A percentile compares a stretch with the other conserved stretches of the same genome.
phyloP scores from a whole-genome alignment of 2,113 vertebrate species.

The Lepus timidus region DNA sequence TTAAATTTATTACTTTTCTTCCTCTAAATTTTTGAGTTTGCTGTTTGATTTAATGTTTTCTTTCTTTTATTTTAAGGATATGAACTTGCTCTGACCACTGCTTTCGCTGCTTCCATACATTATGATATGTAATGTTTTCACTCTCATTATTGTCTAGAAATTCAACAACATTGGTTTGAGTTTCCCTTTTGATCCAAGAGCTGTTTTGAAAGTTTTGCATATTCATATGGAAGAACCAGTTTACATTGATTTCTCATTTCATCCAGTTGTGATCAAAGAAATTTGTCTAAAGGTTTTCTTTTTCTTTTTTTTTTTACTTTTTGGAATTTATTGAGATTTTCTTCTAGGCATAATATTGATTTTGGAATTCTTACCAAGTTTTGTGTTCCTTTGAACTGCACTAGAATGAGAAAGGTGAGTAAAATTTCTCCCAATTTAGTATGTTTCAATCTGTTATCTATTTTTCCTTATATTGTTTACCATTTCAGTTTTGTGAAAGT shows the following conservation, averaged over 20 bases:
- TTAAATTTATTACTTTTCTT: slow-evolving; percentile 52
- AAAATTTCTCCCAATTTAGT: slow-evolving; percentile 55
- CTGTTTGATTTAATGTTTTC: slow-evolving; percentile 22
- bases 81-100: slow-evolving; percentile 12
- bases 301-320: neutral
- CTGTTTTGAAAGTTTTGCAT: slow-evolving; percentile 28
- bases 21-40: slow-evolving; percentile 24
- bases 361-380: neutral
- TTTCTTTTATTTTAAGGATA: neutral
- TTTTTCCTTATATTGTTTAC: slow-evolving; percentile 22
- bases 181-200: slow-evolving; percentile 45
- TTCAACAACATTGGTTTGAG: slow-evolving; percentile 35
- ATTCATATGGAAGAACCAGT: slow-evolving; percentile 36
- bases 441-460: slow-evolving; percentile 33
- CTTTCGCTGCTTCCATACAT: slow-evolving; percentile 32
- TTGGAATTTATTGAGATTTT: slow-evolving; percentile 59
- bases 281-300: neutral
- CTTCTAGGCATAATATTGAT: slow-evolving; percentile 48
- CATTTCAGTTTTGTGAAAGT: slow-evolving; percentile 30
- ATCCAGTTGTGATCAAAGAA: slow-evolving; percentile 44
- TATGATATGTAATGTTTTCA: slow-evolving; percentile 24
- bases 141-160: slow-evolving; percentile 44
- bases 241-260: slow-evolving; percentile 54
- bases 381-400: slow-evolving; percentile 15
- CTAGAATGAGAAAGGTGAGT: slow-evolving; percentile 37